These are phyloP conservation scores for Odontocolon sp. DNA, from an alignment of 2,888 invertebrate genomes.

Conservation along the genomic window DNA sequence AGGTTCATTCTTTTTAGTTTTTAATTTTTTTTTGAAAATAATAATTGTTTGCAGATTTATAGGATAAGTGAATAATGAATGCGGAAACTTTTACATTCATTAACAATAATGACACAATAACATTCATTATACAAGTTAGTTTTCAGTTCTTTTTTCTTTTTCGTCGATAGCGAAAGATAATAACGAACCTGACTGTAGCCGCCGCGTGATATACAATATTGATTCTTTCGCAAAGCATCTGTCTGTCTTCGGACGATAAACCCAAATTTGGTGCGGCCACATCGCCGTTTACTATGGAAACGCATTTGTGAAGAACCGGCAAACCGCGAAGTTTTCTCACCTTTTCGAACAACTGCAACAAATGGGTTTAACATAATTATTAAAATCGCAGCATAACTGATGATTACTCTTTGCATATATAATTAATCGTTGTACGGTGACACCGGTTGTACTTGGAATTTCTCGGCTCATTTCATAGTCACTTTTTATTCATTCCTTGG, in stretches of 20 bases:
- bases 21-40: too few relatives aligned
- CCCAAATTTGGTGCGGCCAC: conserved; percentile 86
- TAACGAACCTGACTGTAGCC: conserved; percentile 79
- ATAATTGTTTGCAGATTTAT: too few relatives aligned
- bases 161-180: too few relatives aligned
- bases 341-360: conserved; percentile 88
- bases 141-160: not conserved
- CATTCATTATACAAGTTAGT: too few relatives aligned
- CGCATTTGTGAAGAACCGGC: conserved; percentile 85
- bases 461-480: too few relatives aligned
- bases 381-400: too few relatives aligned
- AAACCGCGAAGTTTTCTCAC: conserved; percentile 86
- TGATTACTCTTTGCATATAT: too few relatives aligned
- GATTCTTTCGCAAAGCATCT: conserved; percentile 85
- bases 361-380: not conserved
- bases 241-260: conserved; percentile 85
- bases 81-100: too few relatives aligned
- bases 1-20: too few relatives aligned
- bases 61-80: too few relatives aligned
- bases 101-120: too few relatives aligned
- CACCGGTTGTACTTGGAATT: conserved; percentile 16
- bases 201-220: conserved; percentile 91
- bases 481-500: too few relatives aligned
- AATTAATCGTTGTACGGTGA: not conserved
- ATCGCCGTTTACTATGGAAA: conserved; percentile 89